These are phyloP conservation scores for Craseonycteris thonglongyai DNA, from an alignment of 2,113 vertebrate genomes.

Conservation along the genomic window DNA sequence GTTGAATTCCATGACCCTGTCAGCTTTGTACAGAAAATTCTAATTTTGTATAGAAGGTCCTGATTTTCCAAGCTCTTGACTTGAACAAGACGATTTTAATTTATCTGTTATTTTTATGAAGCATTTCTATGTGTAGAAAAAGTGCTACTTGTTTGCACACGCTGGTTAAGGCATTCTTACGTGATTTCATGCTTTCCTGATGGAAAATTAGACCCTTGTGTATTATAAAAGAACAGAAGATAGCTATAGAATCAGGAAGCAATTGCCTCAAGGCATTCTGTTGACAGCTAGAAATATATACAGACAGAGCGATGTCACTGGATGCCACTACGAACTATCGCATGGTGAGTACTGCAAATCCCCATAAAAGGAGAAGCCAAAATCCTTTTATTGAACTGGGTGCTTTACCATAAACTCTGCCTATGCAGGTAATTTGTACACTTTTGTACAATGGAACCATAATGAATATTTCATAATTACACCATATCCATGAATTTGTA, in stretches of 20 bases:
- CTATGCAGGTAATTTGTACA: slow-evolving; percentile 37
- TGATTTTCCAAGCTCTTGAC: slow-evolving; percentile 77
- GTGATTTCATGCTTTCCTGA: slow-evolving; percentile 98
- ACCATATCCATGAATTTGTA: slow-evolving; percentile 46
- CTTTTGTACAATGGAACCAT: slow-evolving; percentile 51
- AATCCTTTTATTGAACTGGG: slow-evolving; percentile 69
- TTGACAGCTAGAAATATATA: slow-evolving; percentile 96
- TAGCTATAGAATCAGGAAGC: slow-evolving; percentile 88
- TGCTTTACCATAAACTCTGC: slow-evolving; percentile 64
- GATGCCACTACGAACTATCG: slow-evolving; percentile 96
- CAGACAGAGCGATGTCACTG: slow-evolving; percentile 90
- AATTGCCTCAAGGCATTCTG: slow-evolving; percentile 95
- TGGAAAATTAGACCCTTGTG: slow-evolving; percentile 95
- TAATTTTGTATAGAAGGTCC: slow-evolving; percentile 70
- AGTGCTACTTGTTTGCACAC: slow-evolving; percentile 86
- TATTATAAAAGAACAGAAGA: slow-evolving; percentile 91
- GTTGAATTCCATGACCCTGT: slow-evolving; percentile 36
- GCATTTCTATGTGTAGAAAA: slow-evolving; percentile 84
- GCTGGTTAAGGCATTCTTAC: slow-evolving; percentile 92
- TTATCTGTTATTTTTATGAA: slow-evolving; percentile 93
- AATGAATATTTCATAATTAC: slow-evolving; percentile 70
- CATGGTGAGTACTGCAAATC: slow-evolving; percentile 88
- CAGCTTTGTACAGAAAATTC: slow-evolving; percentile 41
- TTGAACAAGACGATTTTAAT: slow-evolving; percentile 83
- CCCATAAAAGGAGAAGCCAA: slow-evolving; percentile 79